Evolutionary conservation across 1,140 invertebrate genomes (phyloP), one percentile per base, ranked within the genome.

Genomic region (Cotesia typhae): DNA sequence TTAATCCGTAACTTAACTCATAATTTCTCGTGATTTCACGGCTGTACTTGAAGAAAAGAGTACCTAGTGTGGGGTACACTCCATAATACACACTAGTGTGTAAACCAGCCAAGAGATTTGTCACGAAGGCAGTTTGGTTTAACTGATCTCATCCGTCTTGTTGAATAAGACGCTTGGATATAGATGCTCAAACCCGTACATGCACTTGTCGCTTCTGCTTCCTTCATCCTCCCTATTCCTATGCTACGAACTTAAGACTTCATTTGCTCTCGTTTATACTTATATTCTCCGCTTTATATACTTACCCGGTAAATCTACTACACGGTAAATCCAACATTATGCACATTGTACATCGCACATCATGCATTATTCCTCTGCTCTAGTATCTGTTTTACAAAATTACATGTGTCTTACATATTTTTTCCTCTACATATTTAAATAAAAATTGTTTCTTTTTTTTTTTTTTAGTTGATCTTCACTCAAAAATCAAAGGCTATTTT

Each of bases 121-220:
- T 84, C 84, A 83, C 81, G 82, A 82, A 82, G 80, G 80, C 80
- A 84, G 84, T 85, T 84, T 84, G 80, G 81, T 85, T 87, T 87
- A 85, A 86, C 82, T 84, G 84, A 84, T 86, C 82, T 84, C 83
- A 86, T 85, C 83, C 84, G 84, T 85, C 84, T 84, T 84, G 79
- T 80, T 57, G 72, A 47, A 47, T 47, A 47, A 47, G 41, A 47
- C 41, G 41, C 6, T 71, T 69, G 64, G 67, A 71, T 63, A 10
- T 66, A 66, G 76, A 76, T 79, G 77, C 81, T 77, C 76, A 74
- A 75, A 77, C 75, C 73, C 69, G 78, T 71, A 38, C 17, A 71
- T 75, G 69, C 75, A 76, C 60, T 67, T 67, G 72, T 72, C 64
- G 47, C 59, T 53, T n/a, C 41, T 41, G 20, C 10, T 37, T 61